These are phyloP conservation scores for Zeuzera pyrina DNA, from an alignment of 2,888 invertebrate genomes.

Conservation along the genomic window DNA sequence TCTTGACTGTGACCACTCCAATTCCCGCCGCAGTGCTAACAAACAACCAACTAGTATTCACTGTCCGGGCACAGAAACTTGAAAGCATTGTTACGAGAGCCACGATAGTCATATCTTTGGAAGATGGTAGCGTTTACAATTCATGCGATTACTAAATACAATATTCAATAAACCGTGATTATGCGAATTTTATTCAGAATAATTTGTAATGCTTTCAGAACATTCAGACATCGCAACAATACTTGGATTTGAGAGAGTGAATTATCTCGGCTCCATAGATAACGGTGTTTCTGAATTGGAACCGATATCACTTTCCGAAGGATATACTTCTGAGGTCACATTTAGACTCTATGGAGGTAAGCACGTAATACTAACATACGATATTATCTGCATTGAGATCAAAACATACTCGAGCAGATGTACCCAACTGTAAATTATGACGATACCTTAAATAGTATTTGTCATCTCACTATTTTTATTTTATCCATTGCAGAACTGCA, in stretches of 20 bases:
- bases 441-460: too few species aligned
- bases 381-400: too few species aligned
- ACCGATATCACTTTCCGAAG: slow-evolving; percentile 14
- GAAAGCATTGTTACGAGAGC: slow-evolving; percentile 17
- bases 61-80: slow-evolving; percentile 18
- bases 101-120: slow-evolving; percentile 17
- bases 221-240: slow-evolving; percentile 7
- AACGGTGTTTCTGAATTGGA: slow-evolving; percentile 12
- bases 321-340: slow-evolving; percentile 15
- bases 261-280: slow-evolving; percentile 18
- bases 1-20: slow-evolving; percentile 11
- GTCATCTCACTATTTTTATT: too few species aligned
- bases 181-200: too few species aligned
- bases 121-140: neutral
- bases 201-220: too few species aligned
- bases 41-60: slow-evolving; percentile 22
- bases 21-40: slow-evolving; percentile 22
- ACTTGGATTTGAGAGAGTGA: slow-evolving; percentile 15
- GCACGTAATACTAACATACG: too few species aligned
- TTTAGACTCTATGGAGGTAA: slow-evolving; percentile 24
- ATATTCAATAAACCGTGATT: neutral
- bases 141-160: neutral
- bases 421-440: too few species aligned
- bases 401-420: too few species aligned
- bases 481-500: slow-evolving; percentile 20